Evolutionary conservation across 53 echinoderm and acorn worm species (phyloP).

Genomic region (Actinopyga echinites): DNA sequence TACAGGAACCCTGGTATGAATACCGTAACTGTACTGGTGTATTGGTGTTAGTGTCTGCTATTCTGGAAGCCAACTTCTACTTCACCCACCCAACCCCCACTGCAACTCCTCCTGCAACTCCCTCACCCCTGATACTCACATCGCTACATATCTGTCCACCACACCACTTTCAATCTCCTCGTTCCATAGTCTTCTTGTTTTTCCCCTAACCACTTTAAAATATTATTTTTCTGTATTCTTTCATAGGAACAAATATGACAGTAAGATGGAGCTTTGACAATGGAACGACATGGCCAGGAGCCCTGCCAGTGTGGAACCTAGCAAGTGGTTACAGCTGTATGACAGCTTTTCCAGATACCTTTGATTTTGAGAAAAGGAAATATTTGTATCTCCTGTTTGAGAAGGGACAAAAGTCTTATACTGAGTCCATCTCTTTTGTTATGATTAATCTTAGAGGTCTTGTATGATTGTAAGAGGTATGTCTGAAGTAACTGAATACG

Average conservation of each 20-base stretch:
- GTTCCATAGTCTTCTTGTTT: too few species aligned
- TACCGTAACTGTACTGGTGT: too few species aligned
- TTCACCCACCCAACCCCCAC: too few species aligned
- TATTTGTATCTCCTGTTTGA: constrained; percentile 28
- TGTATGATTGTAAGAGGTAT: neutral
- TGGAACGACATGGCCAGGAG: constrained; percentile 71
- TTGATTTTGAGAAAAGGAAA: neutral
- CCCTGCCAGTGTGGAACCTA: constrained; percentile 54
- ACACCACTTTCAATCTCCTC: too few species aligned
- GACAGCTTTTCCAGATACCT: constrained; percentile 45
- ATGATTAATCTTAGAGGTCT: neutral
- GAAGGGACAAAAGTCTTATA: neutral
- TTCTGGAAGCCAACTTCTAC: too few species aligned
- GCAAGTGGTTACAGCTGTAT: constrained; percentile 76
- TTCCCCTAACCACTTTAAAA: too few species aligned
- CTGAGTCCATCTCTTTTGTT: constrained; percentile 18
- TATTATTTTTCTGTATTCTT: neutral
- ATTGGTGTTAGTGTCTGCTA: too few species aligned
- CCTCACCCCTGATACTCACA: too few species aligned
- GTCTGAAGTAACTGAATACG: too few species aligned
- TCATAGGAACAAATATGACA: constrained; percentile 66
- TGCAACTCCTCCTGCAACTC: too few species aligned
- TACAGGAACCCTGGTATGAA: too few species aligned
- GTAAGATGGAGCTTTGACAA: constrained; percentile 83
- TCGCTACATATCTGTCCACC: too few species aligned